phyloP scores from a whole-genome alignment of 2,888 invertebrate genomes.

The Maniola hyperantus region DNA sequence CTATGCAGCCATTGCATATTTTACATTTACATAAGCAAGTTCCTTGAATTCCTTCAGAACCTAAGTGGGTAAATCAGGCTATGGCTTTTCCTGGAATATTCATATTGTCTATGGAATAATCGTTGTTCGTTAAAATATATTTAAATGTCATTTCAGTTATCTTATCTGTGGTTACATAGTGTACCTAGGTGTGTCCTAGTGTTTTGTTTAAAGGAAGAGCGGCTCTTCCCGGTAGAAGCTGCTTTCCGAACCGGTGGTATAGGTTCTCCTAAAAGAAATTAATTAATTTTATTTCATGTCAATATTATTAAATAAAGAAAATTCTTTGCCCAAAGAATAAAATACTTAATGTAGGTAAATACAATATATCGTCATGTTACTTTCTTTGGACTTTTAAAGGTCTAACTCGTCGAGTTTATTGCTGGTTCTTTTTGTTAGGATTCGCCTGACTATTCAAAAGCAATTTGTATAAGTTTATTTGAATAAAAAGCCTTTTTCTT shows the following conservation, averaged over 20 bases:
- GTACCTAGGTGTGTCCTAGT: too few relatives aligned
- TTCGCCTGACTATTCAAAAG: background rate
- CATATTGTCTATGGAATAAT: background rate
- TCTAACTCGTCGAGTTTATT: too few relatives aligned
- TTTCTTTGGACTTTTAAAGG: background rate
- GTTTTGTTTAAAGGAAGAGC: too few relatives aligned
- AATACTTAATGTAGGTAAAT: background rate
- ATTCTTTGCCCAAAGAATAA: background rate
- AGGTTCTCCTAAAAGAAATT: too few relatives aligned
- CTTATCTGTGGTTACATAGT: too few relatives aligned
- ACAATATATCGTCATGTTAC: background rate
- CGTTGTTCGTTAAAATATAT: too few relatives aligned
- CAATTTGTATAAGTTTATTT: background rate
- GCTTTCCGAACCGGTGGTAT: too few relatives aligned
- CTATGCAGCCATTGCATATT: background rate
- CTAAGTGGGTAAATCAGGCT: background rate
- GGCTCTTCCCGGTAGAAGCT: too few relatives aligned
- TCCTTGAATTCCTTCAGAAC: background rate
- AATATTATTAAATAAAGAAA: background rate
- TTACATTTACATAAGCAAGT: background rate
- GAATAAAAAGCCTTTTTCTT: background rate
- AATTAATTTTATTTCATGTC: too few relatives aligned
- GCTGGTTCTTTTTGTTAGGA: too few relatives aligned
- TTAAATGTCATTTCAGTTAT: too few relatives aligned
- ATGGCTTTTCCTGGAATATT: background rate